Base-by-base conservation (phyloP, 2,113 vertebrate species). In the Lagopus leucura region DNA sequence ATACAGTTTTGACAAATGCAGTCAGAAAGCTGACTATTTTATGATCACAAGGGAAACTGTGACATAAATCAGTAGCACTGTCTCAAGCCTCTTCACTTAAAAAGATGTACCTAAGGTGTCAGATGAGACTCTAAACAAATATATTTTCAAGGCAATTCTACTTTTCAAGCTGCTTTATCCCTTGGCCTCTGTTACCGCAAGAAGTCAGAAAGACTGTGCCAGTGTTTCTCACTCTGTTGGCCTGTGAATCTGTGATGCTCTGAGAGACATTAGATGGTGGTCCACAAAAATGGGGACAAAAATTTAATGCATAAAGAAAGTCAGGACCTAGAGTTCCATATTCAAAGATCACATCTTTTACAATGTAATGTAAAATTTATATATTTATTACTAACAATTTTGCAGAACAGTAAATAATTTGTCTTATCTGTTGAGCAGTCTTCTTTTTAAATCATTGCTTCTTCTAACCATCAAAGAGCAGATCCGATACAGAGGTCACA, bases 211-310 rank as follows among this genome's bases (percentile, higher is more conserved):
- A 76, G 40, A 25, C 21, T 32, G 3, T 47, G 45, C 28, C 48
- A 47, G 24, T 8, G 4, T 66, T 88, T 73, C 47, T 82, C 34
- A 65, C 1, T 42, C 34, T 42, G 15, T 72, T 72, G 30, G 58
- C 72, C 63, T 3, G 15, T 0, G 0, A 14, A 70, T 34, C 34
- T 2, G 0, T 52, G 64, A 77, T 34, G 6, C 14, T 80, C 36
- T 3, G 3, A 21, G 47, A 82, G 20, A 8, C 43, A 64, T 34
- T 55, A 83, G 43, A 77, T 80, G 38, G 34, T 7, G 5, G 73
- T 48, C 11, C 40, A 54, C 5, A 6, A 74, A 86, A 74, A 80
- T 2, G 28, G 19, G 20, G 24, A 28, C 9, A 21, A 54, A 36
- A 58, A 57, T 2, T 3, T 42, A 69, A 74, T 43, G 27, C 25